Evolutionary conservation across 1,140 invertebrate species (phyloP).

Genomic region (Epicauta chinensis): DNA sequence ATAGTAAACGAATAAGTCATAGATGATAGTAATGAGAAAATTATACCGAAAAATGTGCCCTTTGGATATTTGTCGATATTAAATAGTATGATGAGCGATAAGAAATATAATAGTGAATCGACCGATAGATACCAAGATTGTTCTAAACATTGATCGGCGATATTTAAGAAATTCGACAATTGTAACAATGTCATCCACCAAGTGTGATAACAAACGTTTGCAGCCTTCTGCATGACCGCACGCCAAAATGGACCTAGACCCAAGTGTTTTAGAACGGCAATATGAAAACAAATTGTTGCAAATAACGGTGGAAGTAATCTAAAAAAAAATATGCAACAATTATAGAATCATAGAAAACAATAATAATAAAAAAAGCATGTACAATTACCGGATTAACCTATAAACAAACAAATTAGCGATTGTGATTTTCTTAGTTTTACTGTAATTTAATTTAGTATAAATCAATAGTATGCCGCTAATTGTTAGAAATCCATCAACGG

Average conservation of each 20-base stretch:
- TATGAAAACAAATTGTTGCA: slow-evolving; percentile 23
- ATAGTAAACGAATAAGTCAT: slow-evolving; percentile 3
- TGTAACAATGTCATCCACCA: slow-evolving; percentile 23
- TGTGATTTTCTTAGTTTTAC: slow-evolving; percentile 8
- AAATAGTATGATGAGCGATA: slow-evolving; percentile 37
- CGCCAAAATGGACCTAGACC: slow-evolving; percentile 27
- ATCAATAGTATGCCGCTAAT: slow-evolving; percentile 51
- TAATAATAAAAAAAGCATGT: no score
- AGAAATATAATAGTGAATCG: slow-evolving; percentile 38
- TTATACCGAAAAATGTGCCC: not conserved
- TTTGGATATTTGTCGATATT: slow-evolving; percentile 2
- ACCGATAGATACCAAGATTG: slow-evolving; percentile 40
- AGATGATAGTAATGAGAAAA: not conserved
- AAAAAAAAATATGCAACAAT: slow-evolving; percentile 4
- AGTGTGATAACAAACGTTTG: slow-evolving; percentile 8
- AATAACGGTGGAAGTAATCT: slow-evolving; percentile 26
- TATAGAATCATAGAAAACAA: no score
- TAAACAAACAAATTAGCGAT: slow-evolving; percentile 17
- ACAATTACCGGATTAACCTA: not conserved
- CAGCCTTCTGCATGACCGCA: slow-evolving; percentile 5
- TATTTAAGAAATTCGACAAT: slow-evolving; percentile 17
- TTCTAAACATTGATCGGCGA: slow-evolving; percentile 28
- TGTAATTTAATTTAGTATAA: slow-evolving; percentile 48
- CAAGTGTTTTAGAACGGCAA: slow-evolving; percentile 24
- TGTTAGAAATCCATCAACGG: slow-evolving; percentile 54